Evolutionary conservation across 2,113 vertebrate genomes (phyloP).

Genomic region (Mandrillus leucophaeus): DNA sequence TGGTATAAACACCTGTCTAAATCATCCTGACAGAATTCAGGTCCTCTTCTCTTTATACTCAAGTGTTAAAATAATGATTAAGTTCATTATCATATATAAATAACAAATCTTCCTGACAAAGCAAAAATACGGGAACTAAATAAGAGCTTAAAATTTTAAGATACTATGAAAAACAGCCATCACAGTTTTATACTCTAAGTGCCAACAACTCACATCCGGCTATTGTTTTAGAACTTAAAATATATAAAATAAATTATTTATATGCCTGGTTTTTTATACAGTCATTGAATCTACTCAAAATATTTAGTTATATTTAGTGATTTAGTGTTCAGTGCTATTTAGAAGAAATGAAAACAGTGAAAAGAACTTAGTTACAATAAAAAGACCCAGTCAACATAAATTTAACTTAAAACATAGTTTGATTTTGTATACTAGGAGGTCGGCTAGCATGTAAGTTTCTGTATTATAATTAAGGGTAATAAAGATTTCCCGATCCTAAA

Average conservation of each 20-base stretch:
- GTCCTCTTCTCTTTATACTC: constrained; percentile 46
- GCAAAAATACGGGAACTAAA: constrained; percentile 2
- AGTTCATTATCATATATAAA: constrained; percentile 67
- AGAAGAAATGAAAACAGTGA: constrained; percentile 6
- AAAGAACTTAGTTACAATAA: constrained; percentile 49
- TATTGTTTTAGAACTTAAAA: constrained; percentile 24
- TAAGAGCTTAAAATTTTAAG: not conserved
- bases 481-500: constrained; percentile 49
- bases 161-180: not conserved
- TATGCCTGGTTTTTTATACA: not conserved
- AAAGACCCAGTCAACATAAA: constrained; percentile 43
- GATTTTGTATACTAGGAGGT: constrained; percentile 33
- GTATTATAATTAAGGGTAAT: constrained; percentile 22
- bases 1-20: constrained; percentile 42
- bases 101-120: constrained; percentile 53
- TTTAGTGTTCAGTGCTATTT: not conserved
- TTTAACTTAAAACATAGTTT: not conserved
- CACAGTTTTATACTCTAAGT: not conserved
- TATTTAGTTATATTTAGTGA: not conserved
- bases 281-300: not conserved
- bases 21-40: constrained; percentile 26
- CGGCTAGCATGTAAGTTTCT: not conserved
- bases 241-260: not conserved
- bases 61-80: constrained; percentile 64
- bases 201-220: not conserved